Conservation (phyloP, 2,113 vertebrate genomes). For the Nothoprocta pentlandii region DNA sequence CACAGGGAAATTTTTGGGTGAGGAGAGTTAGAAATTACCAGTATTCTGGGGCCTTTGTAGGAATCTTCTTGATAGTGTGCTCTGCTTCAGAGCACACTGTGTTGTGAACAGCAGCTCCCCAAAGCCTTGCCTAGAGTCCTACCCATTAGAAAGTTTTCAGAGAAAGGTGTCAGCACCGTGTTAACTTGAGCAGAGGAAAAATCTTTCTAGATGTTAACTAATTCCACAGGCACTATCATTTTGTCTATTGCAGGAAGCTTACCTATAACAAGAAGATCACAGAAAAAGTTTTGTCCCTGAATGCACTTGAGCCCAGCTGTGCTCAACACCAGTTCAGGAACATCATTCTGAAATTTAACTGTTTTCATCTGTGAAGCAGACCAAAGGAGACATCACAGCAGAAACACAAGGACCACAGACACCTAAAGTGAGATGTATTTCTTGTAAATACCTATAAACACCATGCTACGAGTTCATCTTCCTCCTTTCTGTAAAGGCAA, state of each 20-base stretch:
- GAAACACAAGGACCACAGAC: not conserved
- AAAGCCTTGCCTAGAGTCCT: not conserved
- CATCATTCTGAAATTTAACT: not conserved
- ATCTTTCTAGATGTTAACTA: rapidly evolving
- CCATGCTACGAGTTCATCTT: not conserved
- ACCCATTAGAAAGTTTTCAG: not conserved
- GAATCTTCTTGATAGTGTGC: not conserved
- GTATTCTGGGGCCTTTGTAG: not conserved
- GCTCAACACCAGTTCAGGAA: not conserved
- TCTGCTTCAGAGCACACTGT: rapidly evolving
- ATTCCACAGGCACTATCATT: not conserved
- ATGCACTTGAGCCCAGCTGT: not conserved
- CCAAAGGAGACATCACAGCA: not conserved
- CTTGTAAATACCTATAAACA: not conserved
- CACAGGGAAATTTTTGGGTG: not conserved
- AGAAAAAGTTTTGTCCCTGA: not conserved
- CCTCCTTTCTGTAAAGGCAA: not conserved
- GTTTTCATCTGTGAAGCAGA: not conserved
- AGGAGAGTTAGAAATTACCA: not conserved
- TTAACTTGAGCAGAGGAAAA: not conserved
- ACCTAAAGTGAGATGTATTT: not conserved
- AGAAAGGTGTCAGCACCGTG: not conserved
- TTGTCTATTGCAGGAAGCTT: not conserved
- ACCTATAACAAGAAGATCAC: not conserved
- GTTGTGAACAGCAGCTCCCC: not conserved